Base-by-base conservation (phyloP, 2,797 vertebrate genomes). In the Molothrus ater region DNA sequence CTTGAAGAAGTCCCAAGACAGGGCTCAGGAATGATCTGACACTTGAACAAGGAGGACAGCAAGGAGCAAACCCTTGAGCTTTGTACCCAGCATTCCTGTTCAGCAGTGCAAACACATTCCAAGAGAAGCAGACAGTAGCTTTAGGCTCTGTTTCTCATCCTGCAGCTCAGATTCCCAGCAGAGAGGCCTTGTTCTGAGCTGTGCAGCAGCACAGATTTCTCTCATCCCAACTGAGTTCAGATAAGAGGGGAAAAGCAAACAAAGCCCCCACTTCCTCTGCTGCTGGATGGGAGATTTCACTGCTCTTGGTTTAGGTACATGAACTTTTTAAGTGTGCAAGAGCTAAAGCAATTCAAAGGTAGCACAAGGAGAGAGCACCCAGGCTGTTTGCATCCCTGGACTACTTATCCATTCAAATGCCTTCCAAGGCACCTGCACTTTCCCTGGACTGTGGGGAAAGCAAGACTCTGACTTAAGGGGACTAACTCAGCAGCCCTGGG, bases 211-310 rank as follows among this genome's bases (percentile, higher is more conserved):
- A 26, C 0, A 0, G 16, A 47, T 34, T 71, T 26, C 16, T 69
- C 45, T 64, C 40, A 56, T 19, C 14, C 12, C 25, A 66, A 1
- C 17, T 78, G 47, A 50, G 34, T 8, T 50, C 43, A 63, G 45
- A 1, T 36, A 40, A 59, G 34, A 66, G 43, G 5, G 48, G 3
- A 63, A 84, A 93, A 65, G 24, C 56, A 84, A 60, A 43, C 12
- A 72, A 82, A 66, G 2, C 0, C 22, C 11, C 4, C 17, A 56
- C 0, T 63, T 51, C 7, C 47, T 56, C n/a, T 29, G 40, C 18
- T 70, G 43, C 26, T 50, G 32, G 4, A 59, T 45, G 29, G 57
- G 66, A 85, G 28, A 45, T 54, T 80, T 84, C 34, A 61, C 38
- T 76, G 43, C 42, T 6, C 3, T 31, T 65, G 24, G 12, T 53